Base-by-base conservation (phyloP, 2,888 invertebrate species). In the Drosophila mimetica region DNA sequence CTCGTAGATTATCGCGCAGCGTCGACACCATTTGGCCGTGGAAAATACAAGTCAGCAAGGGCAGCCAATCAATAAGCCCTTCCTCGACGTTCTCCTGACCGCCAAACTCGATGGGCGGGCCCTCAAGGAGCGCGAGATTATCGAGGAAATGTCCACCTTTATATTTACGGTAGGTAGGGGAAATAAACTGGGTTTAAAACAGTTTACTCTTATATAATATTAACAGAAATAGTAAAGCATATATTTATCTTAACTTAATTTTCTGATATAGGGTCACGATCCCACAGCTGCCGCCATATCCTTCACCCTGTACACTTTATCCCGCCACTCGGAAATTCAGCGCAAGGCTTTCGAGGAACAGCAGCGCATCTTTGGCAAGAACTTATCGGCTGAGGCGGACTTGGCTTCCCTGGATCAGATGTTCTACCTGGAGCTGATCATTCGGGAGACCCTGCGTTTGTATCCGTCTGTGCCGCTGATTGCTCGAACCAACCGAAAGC, bases 261-360 rank as follows among this genome's bases (percentile, higher is more conserved):
- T 59, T 39, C 2, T 6, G 1, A 13, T 69, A 18, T 67, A 93
- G 93, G 93, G 93, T 2, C 93, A 93, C 72, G 93, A 94, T 79
- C 93, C 94, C 0, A 93, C 93, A 0, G 93, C 93, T 0, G 93
- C 94, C 0, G 93, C 93, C 1, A 91, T 94, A 32, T 91, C 92
- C 4, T 94, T 93, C 80, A 89, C 92, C 0, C 89, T 94, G 0
- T 93, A 92, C 74, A 92, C 93, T 22, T 89, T 94, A 2, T 93
- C 94, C 0, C 92, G 92, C 39, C 90, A 93, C 75, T 89, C 92
- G 4, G 91, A 93, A 22, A 80, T 93, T 3, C 94, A 94, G 80
- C 90, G 92, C 46, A 93, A 92, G 79, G 90, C 93, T 32, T 90
- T 91, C 6, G 89, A 92, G 1, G 93, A 93, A 80, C 93, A 93